Conservation (phyloP, 2,113 vertebrate species). For the Hippopotamus amphibius region DNA sequence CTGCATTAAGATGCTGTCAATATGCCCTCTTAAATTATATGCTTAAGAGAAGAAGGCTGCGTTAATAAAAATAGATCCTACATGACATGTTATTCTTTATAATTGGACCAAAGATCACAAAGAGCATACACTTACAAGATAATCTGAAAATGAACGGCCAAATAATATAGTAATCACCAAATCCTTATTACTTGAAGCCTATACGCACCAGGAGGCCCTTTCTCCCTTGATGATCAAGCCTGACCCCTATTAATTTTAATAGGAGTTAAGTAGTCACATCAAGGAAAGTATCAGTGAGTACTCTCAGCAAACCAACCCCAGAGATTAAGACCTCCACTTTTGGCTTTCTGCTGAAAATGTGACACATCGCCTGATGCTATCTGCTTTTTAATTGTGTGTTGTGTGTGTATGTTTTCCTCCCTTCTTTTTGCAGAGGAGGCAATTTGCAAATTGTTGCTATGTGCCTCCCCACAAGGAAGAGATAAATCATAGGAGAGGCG, state of each 20-base stretch:
- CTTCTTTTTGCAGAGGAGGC: conserved; percentile 84
- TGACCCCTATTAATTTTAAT: conserved; percentile 92
- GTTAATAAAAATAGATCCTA: conserved; percentile 85
- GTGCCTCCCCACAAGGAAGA: conserved; percentile 86
- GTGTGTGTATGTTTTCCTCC: conserved; percentile 68
- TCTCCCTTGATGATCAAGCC: conserved; percentile 86
- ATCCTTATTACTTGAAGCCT: conserved; percentile 87
- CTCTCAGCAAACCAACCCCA: conserved; percentile 77
- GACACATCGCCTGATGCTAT: conserved; percentile 87
- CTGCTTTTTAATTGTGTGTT: conserved; percentile 89
- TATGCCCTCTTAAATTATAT: conserved; percentile 77
- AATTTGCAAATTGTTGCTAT: conserved; percentile 88
- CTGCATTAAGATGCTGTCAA: conserved; percentile 79
- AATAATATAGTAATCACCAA: conserved; percentile 88
- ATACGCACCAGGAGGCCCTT: conserved; percentile 82
- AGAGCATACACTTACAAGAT: conserved; percentile 87
- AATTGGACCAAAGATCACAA: conserved; percentile 88
- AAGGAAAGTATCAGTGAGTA: conserved; percentile 80
- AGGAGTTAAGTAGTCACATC: conserved; percentile 88
- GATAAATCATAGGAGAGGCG: conserved; percentile 86
- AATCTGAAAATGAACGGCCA: conserved; percentile 91
- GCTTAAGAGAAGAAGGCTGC: conserved; percentile 81
- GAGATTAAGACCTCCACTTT: conserved; percentile 89
- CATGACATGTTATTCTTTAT: conserved; percentile 85
- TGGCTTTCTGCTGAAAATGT: conserved; percentile 87